Percentiles rank a stretch among this genome's conserved stretches.
phyloP scores from a whole-genome alignment of 2,797 vertebrate genomes.

The Okamejei kenojei region DNA sequence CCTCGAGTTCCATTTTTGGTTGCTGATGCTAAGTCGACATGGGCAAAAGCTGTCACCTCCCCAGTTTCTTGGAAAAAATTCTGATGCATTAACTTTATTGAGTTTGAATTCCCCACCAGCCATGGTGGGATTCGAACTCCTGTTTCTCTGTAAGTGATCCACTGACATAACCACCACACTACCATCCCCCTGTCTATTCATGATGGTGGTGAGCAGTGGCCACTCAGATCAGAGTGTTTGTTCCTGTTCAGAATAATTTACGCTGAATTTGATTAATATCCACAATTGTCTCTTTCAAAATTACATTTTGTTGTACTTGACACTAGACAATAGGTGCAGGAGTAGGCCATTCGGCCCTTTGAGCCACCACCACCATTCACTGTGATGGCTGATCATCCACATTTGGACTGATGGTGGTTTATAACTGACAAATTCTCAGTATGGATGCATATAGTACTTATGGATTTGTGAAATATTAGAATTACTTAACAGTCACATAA shows the following conservation, averaged over 20 bases:
- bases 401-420: background rate
- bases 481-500: too few relatives aligned
- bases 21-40: background rate
- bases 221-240: background rate
- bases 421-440: background rate
- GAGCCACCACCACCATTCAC: too few relatives aligned
- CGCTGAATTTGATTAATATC: background rate
- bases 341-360: too few relatives aligned
- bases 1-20: background rate
- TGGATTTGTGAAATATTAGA: background rate
- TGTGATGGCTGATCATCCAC: too few relatives aligned
- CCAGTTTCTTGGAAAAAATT: background rate
- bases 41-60: background rate
- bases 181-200: too few relatives aligned
- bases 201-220: background rate
- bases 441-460: background rate
- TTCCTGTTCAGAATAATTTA: background rate
- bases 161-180: too few relatives aligned
- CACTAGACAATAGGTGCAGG: too few relatives aligned
- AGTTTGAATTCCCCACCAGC: too few relatives aligned
- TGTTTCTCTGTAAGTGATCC: too few relatives aligned
- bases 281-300: background rate
- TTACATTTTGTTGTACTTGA: too few relatives aligned
- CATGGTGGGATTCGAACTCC: too few relatives aligned
- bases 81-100: too few relatives aligned